Conservation (phyloP, 1,140 invertebrate species). For the Metopolophium dirhodum region DNA sequence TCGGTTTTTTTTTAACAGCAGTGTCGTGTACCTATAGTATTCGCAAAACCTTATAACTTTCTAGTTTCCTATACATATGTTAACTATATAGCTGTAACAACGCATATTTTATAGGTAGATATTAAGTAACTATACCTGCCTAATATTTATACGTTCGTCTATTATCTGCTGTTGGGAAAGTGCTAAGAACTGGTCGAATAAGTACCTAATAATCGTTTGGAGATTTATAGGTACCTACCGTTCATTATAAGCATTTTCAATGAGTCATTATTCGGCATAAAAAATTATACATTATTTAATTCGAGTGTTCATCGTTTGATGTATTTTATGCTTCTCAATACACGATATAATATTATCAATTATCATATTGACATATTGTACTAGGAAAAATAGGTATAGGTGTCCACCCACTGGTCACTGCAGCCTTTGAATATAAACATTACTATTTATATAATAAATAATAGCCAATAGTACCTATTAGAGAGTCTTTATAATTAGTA, state of each 20-base stretch:
- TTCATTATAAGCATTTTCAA: neutral
- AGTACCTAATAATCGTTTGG: neutral
- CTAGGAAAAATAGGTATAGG: neutral
- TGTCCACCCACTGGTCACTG: too few relatives aligned
- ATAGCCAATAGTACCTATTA: neutral
- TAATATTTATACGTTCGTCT: neutral
- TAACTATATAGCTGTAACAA: neutral
- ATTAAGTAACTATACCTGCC: neutral
- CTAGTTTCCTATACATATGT: neutral
- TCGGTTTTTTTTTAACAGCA: neutral
- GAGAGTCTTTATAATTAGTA: too few relatives aligned
- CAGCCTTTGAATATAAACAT: neutral
- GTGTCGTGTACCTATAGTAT: neutral
- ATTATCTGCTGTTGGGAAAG: neutral
- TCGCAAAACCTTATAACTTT: neutral
- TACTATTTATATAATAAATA: too few relatives aligned
- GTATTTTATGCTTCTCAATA: neutral
- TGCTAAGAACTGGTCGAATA: constrained; percentile 8
- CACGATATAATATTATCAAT: neutral
- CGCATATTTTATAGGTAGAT: neutral
- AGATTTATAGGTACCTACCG: neutral
- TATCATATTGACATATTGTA: neutral
- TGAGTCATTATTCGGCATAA: neutral
- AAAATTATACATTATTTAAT: constrained; percentile 13
- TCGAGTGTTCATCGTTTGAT: neutral